Percentiles rank a stretch among this genome's conserved stretches.
Conservation (phyloP, 35 echinoderm and acorn worm species). For the Amphiura filiformis region DNA sequence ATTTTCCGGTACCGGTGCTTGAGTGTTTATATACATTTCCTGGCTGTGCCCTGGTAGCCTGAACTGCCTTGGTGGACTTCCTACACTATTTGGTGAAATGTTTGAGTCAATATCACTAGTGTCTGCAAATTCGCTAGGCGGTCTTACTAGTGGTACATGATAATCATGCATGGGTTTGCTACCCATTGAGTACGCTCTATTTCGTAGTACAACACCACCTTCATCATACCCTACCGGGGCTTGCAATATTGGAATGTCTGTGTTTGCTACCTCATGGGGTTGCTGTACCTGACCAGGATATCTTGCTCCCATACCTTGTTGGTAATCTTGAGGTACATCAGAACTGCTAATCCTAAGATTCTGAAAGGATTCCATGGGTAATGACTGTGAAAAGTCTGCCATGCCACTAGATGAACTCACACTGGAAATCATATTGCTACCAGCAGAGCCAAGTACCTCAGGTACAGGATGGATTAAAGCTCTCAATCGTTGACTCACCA, state of each 20-base stretch:
- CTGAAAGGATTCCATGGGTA: constrained; percentile 85
- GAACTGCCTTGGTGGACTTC: constrained; percentile 67
- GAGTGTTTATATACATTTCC: constrained; percentile 51
- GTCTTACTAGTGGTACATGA: constrained; percentile 74
- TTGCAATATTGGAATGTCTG: constrained; percentile 63
- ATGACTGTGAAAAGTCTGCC: constrained; percentile 68
- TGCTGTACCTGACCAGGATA: constrained; percentile 12
- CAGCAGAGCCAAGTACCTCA: constrained; percentile 26
- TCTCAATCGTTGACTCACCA: constrained; percentile 68
- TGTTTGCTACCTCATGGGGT: neutral
- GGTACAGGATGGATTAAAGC: constrained; percentile 58
- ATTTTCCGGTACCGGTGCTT: constrained; percentile 48
- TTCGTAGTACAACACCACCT: constrained; percentile 2
- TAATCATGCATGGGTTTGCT: constrained; percentile 44
- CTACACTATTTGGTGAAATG: constrained; percentile 75
- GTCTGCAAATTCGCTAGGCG: constrained; percentile 95
- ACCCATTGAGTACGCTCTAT: constrained; percentile 16
- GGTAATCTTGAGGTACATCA: neutral
- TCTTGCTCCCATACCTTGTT: neutral
- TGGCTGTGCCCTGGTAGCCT: constrained; percentile 33
- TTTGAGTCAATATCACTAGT: constrained; percentile 91
- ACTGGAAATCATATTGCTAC: constrained; percentile 32
- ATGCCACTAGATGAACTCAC: constrained; percentile 60
- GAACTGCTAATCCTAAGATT: constrained; percentile 55
- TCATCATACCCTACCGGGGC: constrained; percentile 76